Percentiles rank a stretch among this genome's conserved stretches.
Conservation (phyloP, 2,113 vertebrate species). For the Eira barbara region DNA sequence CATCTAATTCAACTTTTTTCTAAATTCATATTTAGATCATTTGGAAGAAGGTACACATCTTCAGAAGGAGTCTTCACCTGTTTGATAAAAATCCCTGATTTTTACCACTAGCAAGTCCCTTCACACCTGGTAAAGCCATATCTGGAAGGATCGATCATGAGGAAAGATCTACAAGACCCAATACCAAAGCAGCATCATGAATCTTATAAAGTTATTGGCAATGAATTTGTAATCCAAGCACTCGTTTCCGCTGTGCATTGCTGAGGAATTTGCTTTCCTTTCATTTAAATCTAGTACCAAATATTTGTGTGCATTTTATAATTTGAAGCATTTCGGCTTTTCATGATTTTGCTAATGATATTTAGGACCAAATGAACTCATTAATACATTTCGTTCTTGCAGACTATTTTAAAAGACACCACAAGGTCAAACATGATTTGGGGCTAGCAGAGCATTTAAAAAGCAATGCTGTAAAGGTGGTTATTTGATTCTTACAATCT, state of each 20-base stretch:
- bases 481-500: background rate
- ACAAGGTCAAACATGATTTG: background rate
- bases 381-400: slow-evolving; percentile 15
- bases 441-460: background rate
- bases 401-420: slow-evolving; percentile 19
- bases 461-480: background rate
- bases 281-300: background rate
- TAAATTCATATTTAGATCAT: background rate
- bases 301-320: background rate
- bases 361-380: background rate
- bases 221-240: background rate
- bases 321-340: background rate
- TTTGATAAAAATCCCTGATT: background rate
- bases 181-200: background rate
- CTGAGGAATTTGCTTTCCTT: background rate
- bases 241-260: background rate
- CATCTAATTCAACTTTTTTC: background rate
- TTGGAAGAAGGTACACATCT: background rate
- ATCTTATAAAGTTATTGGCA: background rate
- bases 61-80: background rate
- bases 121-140: background rate
- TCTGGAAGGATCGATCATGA: background rate
- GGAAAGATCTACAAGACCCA: background rate
- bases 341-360: background rate
- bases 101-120: background rate